Percentiles rank a stretch among this genome's conserved stretches.
Conservation (phyloP, 2,888 invertebrate species). For the Dastarcus helophoroides region DNA sequence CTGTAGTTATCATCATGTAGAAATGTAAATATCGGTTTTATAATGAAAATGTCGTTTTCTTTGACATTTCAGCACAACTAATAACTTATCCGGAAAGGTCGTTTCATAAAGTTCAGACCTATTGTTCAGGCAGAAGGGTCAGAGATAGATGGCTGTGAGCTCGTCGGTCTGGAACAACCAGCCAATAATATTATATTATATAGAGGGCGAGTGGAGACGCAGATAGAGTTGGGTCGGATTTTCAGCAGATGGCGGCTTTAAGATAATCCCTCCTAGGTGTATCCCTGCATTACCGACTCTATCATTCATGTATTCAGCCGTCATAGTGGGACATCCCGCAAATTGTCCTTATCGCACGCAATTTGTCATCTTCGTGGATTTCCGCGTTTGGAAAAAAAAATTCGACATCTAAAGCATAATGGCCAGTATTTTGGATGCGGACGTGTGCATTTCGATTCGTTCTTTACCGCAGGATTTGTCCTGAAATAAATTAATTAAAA, state of each 20-base stretch:
- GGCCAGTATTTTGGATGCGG: too few relatives aligned
- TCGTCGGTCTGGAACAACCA: too few relatives aligned
- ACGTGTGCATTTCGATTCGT: too few relatives aligned
- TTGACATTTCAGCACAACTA: constrained; percentile 15
- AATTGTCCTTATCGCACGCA: constrained; percentile 32
- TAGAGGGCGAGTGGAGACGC: not conserved
- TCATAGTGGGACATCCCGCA: constrained; percentile 30
- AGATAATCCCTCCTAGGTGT: constrained; percentile 27
- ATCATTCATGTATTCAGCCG: constrained; percentile 35
- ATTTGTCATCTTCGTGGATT: constrained; percentile 28
- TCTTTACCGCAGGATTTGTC: too few relatives aligned
- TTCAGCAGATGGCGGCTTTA: constrained; percentile 22
- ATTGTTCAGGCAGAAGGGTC: not conserved
- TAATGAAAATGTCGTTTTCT: constrained; percentile 16
- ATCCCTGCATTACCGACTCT: constrained; percentile 29
- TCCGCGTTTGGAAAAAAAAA: constrained; percentile 1
- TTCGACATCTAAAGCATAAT: too few relatives aligned
- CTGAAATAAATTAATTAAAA: too few relatives aligned
- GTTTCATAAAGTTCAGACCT: constrained; percentile 16
- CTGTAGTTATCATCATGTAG: too few relatives aligned
- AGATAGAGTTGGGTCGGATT: constrained; percentile 11
- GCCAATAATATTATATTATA: too few relatives aligned
- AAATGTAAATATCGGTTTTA: too few relatives aligned
- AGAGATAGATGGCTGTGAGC: too few relatives aligned
- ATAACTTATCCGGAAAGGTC: constrained; percentile 15